Conservation (phyloP, 2,113 vertebrate species). For the Daphoenositta chrysoptera region DNA sequence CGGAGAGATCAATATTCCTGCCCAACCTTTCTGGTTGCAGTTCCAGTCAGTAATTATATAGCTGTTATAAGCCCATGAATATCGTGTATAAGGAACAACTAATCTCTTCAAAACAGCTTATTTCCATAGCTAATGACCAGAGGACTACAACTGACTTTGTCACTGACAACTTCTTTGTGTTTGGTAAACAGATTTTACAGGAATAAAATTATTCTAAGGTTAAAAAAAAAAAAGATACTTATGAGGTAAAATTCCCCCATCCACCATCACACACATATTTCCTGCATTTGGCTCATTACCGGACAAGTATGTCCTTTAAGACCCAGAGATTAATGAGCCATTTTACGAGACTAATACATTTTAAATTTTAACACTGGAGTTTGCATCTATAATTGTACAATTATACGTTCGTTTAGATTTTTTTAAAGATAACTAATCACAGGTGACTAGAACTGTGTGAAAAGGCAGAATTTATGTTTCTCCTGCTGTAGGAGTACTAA, state of each 20-base stretch:
- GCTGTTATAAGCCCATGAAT: conserved; percentile 57
- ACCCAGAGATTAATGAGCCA: conserved; percentile 73
- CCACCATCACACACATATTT: conserved; percentile 28
- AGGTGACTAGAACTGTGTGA: conserved; percentile 57
- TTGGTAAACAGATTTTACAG: neutral
- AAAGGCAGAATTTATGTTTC: conserved; percentile 60
- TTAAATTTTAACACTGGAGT: conserved; percentile 71
- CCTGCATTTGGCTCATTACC: conserved; percentile 64
- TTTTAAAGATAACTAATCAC: conserved; percentile 68
- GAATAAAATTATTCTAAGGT: neutral
- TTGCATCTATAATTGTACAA: conserved; percentile 74
- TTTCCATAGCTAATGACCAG: conserved; percentile 66
- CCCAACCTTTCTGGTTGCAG: conserved; percentile 21
- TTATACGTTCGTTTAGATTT: conserved; percentile 72
- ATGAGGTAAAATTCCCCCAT: neutral
- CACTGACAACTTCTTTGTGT: neutral
- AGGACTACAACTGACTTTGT: conserved; percentile 4
- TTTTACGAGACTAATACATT: conserved; percentile 78
- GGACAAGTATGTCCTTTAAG: conserved; percentile 74
- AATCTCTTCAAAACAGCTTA: conserved; percentile 62
- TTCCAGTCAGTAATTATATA: conserved; percentile 52
- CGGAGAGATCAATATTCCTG: conserved; percentile 49
- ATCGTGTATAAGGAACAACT: conserved; percentile 55
- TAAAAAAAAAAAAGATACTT: neutral
- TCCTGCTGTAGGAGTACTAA: neutral